These are phyloP conservation scores for Steromphala cineraria DNA, from an alignment of 2,888 invertebrate species.

Conservation along the genomic window DNA sequence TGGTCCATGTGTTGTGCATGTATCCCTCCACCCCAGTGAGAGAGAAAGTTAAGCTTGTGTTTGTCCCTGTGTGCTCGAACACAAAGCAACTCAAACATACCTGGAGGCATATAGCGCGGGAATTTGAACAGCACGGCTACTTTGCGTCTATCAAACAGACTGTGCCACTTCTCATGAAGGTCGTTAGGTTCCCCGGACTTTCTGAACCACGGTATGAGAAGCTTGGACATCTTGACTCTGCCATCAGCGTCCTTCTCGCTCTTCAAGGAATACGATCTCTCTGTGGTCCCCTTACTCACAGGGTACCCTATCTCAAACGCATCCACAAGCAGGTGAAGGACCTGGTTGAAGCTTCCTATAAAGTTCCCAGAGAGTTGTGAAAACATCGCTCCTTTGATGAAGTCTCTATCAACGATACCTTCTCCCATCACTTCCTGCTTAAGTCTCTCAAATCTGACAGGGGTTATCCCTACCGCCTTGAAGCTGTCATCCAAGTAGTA, in stretches of 20 bases:
- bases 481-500: constrained; percentile 63
- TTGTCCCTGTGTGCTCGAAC: constrained; percentile 55
- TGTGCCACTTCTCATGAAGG: constrained; percentile 50
- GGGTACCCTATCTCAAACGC: constrained; percentile 68
- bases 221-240: constrained; percentile 45
- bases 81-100: constrained; percentile 66
- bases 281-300: constrained; percentile 47
- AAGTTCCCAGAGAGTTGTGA: constrained; percentile 55
- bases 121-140: constrained; percentile 61
- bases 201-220: constrained; percentile 67
- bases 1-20: constrained; percentile 58
- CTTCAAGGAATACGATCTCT: constrained; percentile 23
- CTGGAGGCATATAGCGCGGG: constrained; percentile 69
- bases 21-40: constrained; percentile 68
- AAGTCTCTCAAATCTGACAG: constrained; percentile 55
- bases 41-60: constrained; percentile 54
- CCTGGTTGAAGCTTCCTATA: constrained; percentile 49
- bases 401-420: constrained; percentile 66
- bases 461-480: constrained; percentile 48
- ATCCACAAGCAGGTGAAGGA: constrained; percentile 53
- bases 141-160: constrained; percentile 41
- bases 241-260: constrained; percentile 37
- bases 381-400: constrained; percentile 61
- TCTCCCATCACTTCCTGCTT: constrained; percentile 58
- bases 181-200: constrained; percentile 53